phyloP scores from a whole-genome alignment of 2,113 vertebrate species.

The Oreochromis niloticus region DNA sequence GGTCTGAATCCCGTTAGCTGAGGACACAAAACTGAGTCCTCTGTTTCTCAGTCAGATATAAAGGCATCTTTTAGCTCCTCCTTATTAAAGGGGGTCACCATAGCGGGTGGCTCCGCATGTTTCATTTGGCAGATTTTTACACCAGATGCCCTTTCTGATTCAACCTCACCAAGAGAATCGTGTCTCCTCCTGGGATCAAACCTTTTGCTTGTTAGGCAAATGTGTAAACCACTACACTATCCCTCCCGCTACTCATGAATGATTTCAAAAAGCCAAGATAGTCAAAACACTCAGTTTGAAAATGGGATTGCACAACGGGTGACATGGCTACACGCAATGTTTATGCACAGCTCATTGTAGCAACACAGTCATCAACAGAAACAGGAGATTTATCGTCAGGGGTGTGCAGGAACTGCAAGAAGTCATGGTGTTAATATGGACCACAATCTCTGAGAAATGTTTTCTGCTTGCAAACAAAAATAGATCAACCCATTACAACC shows the following conservation, averaged over 20 bases:
- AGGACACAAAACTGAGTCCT: background rate
- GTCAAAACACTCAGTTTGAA: background rate
- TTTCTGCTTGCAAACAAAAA: background rate
- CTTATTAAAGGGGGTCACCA: background rate
- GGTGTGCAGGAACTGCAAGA: background rate
- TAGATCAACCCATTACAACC: background rate
- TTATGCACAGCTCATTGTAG: background rate
- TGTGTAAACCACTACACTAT: background rate
- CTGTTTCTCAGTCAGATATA: background rate
- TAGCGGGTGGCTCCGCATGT: background rate
- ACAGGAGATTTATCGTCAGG: background rate
- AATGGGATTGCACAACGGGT: background rate
- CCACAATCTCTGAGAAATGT: background rate
- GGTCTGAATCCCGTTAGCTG: background rate
- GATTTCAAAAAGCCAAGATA: background rate
- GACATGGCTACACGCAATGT: background rate
- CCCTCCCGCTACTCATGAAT: background rate
- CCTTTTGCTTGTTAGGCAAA: background rate
- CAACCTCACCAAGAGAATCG: background rate
- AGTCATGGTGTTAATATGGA: background rate
- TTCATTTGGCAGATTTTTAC: background rate
- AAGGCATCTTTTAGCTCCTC: background rate
- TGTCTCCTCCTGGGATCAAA: background rate
- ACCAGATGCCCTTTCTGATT: background rate
- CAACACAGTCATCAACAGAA: background rate